Evolutionary conservation across 2,888 invertebrate species (phyloP), one percentile per base, ranked within the genome.

Genomic region (Acleris literana): DNA sequence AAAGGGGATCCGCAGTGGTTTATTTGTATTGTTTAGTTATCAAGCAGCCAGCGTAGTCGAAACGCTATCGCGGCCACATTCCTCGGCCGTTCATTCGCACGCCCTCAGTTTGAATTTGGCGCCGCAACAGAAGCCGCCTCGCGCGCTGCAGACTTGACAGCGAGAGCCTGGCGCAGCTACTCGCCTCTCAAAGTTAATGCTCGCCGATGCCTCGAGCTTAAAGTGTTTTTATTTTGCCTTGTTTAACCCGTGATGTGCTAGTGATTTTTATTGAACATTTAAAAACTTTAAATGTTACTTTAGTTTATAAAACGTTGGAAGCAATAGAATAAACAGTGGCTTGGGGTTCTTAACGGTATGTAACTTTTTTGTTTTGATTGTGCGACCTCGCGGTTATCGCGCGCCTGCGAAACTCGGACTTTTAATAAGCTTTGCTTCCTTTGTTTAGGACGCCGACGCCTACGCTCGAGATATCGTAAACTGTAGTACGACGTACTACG

Each of bases 371-470:
- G 82, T 79, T 77, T 77, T 78, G 63, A 67, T 63, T 63, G 52
- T 48, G 52, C 80, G 84, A 83, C 79, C 74, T 74, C 73, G 79
- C 80, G 77, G 82, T 84, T 88, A 88, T 86, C 85, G 77, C 78
- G 78, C 76, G 78, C 80, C 44, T 46, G 57, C 81, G 82, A 88
- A 66, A 62, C 62, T 52, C 54, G 60, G 61, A 88, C 85, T 90
- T 87, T 82, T 80, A 84, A 74, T 77, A 84, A 88, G 85, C 85
- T 87, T 79, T 75, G 77, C 81, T 84, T 89, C 88, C 90, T 90
- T 91, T 90, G 91, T 90, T 88, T 88, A 86, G 87, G 85, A 77
- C 82, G 82, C 76, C 82, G 85, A 83, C 89, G 86, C 87, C 84
- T 83, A 85, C 86, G 79, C 83, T 68, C 71, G 74, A 74, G 72